These are phyloP conservation scores for Bothrops alternatus DNA, from an alignment of 2,797 vertebrate species.

Conservation along the genomic window DNA sequence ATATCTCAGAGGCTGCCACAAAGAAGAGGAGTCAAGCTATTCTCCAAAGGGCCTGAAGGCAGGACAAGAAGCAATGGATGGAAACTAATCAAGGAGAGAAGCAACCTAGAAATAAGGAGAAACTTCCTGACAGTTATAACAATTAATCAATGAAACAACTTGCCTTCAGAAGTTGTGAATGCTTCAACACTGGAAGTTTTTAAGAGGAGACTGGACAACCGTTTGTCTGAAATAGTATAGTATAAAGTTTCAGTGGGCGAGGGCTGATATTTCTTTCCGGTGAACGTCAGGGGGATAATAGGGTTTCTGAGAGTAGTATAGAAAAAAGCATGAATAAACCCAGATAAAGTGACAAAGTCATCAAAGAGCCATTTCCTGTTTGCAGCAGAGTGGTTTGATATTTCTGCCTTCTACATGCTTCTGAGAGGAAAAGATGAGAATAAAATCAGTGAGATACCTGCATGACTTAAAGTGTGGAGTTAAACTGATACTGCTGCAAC, in stretches of 20 bases:
- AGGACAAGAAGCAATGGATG: too few species aligned
- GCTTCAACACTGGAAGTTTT: too few species aligned
- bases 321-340: slow-evolving; percentile 41
- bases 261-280: neutral
- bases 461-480: slow-evolving; percentile 15
- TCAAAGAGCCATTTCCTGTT: slow-evolving; percentile 70
- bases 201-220: too few species aligned
- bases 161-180: too few species aligned
- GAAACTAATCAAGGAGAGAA: too few species aligned
- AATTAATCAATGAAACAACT: too few species aligned
- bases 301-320: neutral
- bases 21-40: too few species aligned
- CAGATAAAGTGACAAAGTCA: slow-evolving; percentile 60
- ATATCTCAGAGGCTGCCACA: too few species aligned
- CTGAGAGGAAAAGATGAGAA: slow-evolving; percentile 49
- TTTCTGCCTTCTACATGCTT: slow-evolving; percentile 47
- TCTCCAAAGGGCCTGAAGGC: too few species aligned
- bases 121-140: too few species aligned
- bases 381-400: slow-evolving; percentile 57
- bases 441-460: slow-evolving; percentile 17
- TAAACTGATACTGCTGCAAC: slow-evolving; percentile 8
- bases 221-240: too few species aligned
- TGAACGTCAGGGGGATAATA: neutral
- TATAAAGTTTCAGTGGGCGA: neutral
- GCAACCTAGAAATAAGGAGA: too few species aligned